These are phyloP conservation scores for Siderastrea radians DNA, from an alignment of 92 coral and sea anemone genomes.

Conservation along the genomic window DNA sequence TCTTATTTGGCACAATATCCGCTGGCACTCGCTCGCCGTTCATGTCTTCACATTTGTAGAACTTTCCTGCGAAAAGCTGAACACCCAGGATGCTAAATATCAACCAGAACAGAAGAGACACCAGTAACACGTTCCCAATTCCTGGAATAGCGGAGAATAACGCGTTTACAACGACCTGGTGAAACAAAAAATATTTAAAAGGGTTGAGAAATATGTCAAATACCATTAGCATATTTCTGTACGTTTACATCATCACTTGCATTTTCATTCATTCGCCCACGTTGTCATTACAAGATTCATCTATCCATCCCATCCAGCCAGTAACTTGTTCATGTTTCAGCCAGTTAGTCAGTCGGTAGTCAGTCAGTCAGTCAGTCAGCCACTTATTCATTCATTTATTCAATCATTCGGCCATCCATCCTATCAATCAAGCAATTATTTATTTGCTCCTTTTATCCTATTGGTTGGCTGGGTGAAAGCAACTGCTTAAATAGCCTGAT, in stretches of 20 bases:
- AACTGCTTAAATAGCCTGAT: too few relatives aligned
- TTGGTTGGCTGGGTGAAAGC: too few relatives aligned
- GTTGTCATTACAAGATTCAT: too few relatives aligned
- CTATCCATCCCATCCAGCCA: too few relatives aligned
- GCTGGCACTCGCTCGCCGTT: constrained; percentile 77
- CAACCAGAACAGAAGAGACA: constrained; percentile 94
- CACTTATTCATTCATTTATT: neutral
- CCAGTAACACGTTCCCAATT: constrained; percentile 92
- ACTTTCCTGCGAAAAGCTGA: constrained; percentile 94
- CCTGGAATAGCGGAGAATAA: constrained; percentile 97
- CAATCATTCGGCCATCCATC: neutral
- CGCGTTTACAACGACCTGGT: constrained; percentile 93
- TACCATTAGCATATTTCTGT: too few relatives aligned
- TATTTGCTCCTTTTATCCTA: neutral
- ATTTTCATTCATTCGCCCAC: too few relatives aligned
- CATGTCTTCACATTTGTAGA: constrained; percentile 86
- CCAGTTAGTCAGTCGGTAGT: neutral
- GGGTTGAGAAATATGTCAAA: too few relatives aligned
- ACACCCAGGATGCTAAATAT: constrained; percentile 98
- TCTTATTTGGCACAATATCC: constrained; percentile 80
- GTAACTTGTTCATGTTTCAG: too few relatives aligned
- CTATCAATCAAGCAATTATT: too few relatives aligned
- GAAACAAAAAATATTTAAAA: neutral
- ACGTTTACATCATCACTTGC: too few relatives aligned
- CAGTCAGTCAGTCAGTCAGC: neutral